These are phyloP conservation scores for Siderastrea siderea DNA, from an alignment of 92 coral and sea anemone genomes.

Conservation along the genomic window DNA sequence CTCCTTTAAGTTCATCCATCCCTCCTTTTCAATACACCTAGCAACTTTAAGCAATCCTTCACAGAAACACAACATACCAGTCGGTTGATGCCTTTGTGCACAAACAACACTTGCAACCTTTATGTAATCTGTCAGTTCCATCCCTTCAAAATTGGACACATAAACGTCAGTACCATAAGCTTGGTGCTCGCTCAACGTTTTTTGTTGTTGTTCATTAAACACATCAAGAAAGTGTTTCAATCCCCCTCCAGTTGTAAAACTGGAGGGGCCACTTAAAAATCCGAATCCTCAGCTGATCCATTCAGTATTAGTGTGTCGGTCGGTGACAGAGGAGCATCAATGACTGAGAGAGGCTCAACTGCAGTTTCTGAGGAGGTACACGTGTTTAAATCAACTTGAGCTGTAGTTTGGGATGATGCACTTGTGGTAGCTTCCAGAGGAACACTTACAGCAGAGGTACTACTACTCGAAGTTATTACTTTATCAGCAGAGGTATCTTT, in stretches of 20 bases:
- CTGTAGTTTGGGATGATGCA: too few species aligned
- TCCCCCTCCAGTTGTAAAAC: slow-evolving; percentile 53
- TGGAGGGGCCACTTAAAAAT: slow-evolving; percentile 54
- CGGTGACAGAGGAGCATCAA: slow-evolving; percentile 27
- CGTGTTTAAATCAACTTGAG: too few species aligned
- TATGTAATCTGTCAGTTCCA: slow-evolving; percentile 52
- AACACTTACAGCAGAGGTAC: too few species aligned
- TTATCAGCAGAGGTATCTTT: too few species aligned
- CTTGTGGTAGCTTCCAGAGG: too few species aligned
- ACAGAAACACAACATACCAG: slow-evolving; percentile 39
- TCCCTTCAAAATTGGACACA: slow-evolving; percentile 62
- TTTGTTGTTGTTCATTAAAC: slow-evolving; percentile 35
- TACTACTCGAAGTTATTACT: too few species aligned
- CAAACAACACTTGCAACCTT: slow-evolving; percentile 44
- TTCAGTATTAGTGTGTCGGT: slow-evolving; percentile 43
- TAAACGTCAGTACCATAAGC: slow-evolving; percentile 24
- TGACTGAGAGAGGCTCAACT: slow-evolving; percentile 13
- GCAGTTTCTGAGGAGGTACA: too few species aligned
- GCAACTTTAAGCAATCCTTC: slow-evolving; percentile 64
- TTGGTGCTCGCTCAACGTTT: slow-evolving; percentile 44
- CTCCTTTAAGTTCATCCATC: slow-evolving; percentile 58
- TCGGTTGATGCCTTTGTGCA: slow-evolving; percentile 24
- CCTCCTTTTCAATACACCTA: slow-evolving; percentile 37
- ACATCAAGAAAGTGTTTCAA: slow-evolving; percentile 21
- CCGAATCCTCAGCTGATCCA: slow-evolving; percentile 39